Evolutionary conservation across 2,797 vertebrate genomes (phyloP), one percentile per base, ranked within the genome.

Genomic region (Sebastes hubbsi): DNA sequence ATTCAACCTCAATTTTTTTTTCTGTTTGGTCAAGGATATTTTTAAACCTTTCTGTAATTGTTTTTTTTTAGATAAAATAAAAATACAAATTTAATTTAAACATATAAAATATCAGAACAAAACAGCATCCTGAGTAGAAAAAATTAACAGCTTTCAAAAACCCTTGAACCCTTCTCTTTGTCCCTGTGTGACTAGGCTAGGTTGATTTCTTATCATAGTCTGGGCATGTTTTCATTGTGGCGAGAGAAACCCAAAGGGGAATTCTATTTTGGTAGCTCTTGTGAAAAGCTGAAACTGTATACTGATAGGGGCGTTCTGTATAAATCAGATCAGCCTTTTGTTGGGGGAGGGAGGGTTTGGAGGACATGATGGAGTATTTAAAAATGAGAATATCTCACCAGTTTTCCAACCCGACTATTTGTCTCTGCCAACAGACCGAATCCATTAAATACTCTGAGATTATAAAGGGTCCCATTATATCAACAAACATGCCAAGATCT

Each of bases 401-500:
- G 60, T 78, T 89, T 89, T 87, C 80, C 78, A 74, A 85, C 52
- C 29, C n/a, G 18, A 25, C 76, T 71, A 49, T 89, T 88, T 81
- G 79, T 84, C 73, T 81, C 81, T 80, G 88, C 90, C 87, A 90
- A 89, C 89, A 93, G 86, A 85, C 85, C 42, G 13, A 85, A 84
- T 64, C 74, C 82, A 91, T 91, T 92, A 93, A 90, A 92, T 67
- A 78, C 82, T 52, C 24, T 9, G 56, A 78, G 83, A 89, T 92
- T 88, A 84, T 75, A 83, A 87, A 84, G 75, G 68, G 76, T 78
- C 70, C 66, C 79, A 71, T 86, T 91, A 63, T 87, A 78, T 91
- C 90, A 92, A 85, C 89, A 94, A 93, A 90, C 90, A 87, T 84
- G 84, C 78, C 83, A 84, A 83, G 81, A 90, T 77, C 65, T 63